Conservation (phyloP, 2,113 vertebrate genomes). For the Gymnobelideus leadbeateri region DNA sequence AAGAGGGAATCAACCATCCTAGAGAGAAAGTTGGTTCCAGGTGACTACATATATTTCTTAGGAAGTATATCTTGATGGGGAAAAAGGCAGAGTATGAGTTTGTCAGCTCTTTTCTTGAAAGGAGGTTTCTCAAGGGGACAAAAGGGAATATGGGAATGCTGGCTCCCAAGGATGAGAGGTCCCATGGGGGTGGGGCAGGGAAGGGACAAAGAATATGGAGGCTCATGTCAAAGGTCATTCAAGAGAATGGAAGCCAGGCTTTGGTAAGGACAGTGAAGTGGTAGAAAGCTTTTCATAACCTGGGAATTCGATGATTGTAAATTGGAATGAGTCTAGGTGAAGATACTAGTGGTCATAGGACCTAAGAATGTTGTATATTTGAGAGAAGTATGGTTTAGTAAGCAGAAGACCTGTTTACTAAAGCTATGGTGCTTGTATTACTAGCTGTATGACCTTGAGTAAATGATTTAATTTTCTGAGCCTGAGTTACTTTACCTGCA, state of each 20-base stretch:
- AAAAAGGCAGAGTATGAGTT: background rate
- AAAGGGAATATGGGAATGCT: background rate
- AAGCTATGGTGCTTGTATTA: background rate
- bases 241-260: background rate
- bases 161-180: background rate
- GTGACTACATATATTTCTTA: background rate
- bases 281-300: background rate
- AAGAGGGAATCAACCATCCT: background rate
- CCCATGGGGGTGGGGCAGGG: background rate
- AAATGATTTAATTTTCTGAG: background rate
- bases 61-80: background rate
- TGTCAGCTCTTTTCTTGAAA: background rate
- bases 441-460: background rate
- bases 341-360: background rate
- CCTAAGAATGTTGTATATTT: background rate
- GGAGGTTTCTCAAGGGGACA: background rate
- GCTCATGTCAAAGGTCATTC: background rate
- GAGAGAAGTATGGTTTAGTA: background rate
- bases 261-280: background rate
- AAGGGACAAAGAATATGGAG: background rate
- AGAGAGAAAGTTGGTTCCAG: background rate
- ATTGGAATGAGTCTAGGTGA: background rate
- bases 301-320: background rate
- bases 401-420: background rate
- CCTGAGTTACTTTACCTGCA: background rate